Evolutionary conservation across 2,888 invertebrate genomes (phyloP), one percentile per base, ranked within the genome.

Genomic region (Clanis bilineata): DNA sequence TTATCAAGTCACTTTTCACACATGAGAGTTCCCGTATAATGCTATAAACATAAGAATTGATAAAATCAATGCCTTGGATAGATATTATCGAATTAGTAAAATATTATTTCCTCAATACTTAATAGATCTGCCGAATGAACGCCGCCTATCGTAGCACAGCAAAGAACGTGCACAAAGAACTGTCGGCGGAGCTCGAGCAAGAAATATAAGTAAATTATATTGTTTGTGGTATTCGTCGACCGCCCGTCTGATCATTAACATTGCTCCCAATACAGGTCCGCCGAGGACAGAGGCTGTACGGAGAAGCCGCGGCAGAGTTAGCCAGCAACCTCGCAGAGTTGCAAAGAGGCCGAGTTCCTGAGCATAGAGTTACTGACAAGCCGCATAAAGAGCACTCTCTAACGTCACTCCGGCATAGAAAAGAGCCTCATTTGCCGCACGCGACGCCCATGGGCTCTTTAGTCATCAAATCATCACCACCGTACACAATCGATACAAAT

Each of bases 271-370:
- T 56, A 56, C 69, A 92, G 91, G 86, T 91, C 0, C 80, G 74
- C 22, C 79, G 70, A 0, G 89, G 90, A 0, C 88, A 91, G 43
- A 73, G 73, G 36, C 63, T 89, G 7, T 91, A 87, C 67, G 86
- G 89, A 1, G 85, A 86, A 51, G 90, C 90, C 1, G 89, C 90
- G 0, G 77, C 84, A 0, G 88, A 89, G 39, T 65, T 90, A 7
- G 89, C 88, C 1, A 80, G 67, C 61, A 88, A 88, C 47, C 64
- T 90, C 21, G 70, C 82, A 0, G 89, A 90, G 38, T 62, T 91
- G 32, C 90, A 88, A 58, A 79, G 82, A 0, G 84, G 86, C 0
- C 71, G 83, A 0, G 56, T 64, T 0, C 60, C 64, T 1, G 84
- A 83, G 0, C 69, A 77, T 21, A 80, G 70, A 57, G 71, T 86